phyloP scores from a whole-genome alignment of 2,888 invertebrate species.

The Oithona nana region DNA sequence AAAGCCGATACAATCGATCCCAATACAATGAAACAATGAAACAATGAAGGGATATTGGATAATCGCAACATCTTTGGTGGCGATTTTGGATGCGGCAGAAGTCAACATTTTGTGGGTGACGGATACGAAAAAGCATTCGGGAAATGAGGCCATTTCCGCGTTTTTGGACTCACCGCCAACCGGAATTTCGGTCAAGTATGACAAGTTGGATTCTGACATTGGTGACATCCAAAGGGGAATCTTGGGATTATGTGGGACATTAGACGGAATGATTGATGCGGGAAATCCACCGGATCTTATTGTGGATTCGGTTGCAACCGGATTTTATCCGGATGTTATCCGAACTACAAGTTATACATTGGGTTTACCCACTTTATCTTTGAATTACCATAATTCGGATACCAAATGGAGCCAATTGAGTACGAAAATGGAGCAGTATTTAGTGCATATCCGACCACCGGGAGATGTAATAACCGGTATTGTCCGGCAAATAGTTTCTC shows the following conservation, averaged over 20 bases:
- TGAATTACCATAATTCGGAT: slow-evolving; percentile 8
- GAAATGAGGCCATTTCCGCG: neutral
- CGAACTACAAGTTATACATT: slow-evolving; percentile 62
- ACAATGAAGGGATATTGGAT: too few relatives aligned
- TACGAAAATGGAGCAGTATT: slow-evolving; percentile 46
- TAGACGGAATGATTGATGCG: slow-evolving; percentile 42
- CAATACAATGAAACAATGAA: too few relatives aligned
- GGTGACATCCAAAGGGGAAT: slow-evolving; percentile 19
- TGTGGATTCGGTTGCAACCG: slow-evolving; percentile 60
- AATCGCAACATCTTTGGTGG: too few relatives aligned
- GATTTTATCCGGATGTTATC: slow-evolving; percentile 60
- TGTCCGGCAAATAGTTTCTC: slow-evolving; percentile 54
- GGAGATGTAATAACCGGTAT: slow-evolving; percentile 65
- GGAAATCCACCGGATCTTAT: slow-evolving; percentile 54
- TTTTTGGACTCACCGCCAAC: neutral
- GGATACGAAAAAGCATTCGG: neutral
- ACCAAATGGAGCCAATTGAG: slow-evolving; percentile 58
- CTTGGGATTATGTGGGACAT: slow-evolving; percentile 46
- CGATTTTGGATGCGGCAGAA: too few relatives aligned
- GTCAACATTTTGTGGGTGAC: neutral
- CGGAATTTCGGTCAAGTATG: neutral
- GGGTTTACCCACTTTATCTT: slow-evolving; percentile 52
- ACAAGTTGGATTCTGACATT: neutral
- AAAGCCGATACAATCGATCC: too few relatives aligned
- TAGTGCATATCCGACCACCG: slow-evolving; percentile 66